A percentile compares a stretch with the other conserved stretches of the same genome.
Conservation (phyloP, 1,140 invertebrate species). For the Sycophaga agraensis region DNA sequence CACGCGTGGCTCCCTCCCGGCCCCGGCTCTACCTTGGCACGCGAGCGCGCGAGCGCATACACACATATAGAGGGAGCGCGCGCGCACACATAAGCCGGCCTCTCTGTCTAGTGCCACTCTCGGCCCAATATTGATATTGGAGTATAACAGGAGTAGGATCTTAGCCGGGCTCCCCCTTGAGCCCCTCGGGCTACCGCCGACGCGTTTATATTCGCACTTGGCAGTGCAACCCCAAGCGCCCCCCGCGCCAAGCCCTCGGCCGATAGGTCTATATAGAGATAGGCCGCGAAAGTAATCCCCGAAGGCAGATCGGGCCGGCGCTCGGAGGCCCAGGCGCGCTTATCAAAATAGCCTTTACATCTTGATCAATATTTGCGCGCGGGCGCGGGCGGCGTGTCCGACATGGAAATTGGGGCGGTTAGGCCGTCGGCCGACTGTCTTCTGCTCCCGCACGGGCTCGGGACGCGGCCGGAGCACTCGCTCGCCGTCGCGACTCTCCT, state of each 20-base stretch:
- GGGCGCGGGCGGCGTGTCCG: conserved; percentile 25
- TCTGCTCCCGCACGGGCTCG: too few relatives aligned
- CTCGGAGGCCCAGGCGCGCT: conserved; percentile 35
- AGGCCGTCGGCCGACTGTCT: background rate
- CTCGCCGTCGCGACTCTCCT: too few relatives aligned
- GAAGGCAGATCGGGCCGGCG: background rate
- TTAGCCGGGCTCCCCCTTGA: conserved; percentile 32
- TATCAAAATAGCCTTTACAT: conserved; percentile 59
- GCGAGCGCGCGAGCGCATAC: conserved; percentile 13
- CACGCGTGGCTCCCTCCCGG: background rate
- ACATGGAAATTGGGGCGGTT: conserved; percentile 47
- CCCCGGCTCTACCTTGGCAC: too few relatives aligned
- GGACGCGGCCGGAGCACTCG: too few relatives aligned
- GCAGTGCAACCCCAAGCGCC: too few relatives aligned
- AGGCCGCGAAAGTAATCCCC: conserved; percentile 15
- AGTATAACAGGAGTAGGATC: conserved; percentile 46
- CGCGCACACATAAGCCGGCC: too few relatives aligned
- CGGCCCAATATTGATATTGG: conserved; percentile 51
- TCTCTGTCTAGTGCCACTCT: too few relatives aligned
- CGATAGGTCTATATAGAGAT: too few relatives aligned
- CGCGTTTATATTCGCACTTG: conserved; percentile 57
- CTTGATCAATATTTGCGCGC: conserved; percentile 57
- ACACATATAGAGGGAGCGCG: background rate
- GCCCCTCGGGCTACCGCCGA: conserved; percentile 39
- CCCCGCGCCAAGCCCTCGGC: too few relatives aligned